A percentile compares a stretch with the other conserved stretches of the same genome.
Conservation (phyloP, 2,113 vertebrate genomes). For the Merops nubicus region DNA sequence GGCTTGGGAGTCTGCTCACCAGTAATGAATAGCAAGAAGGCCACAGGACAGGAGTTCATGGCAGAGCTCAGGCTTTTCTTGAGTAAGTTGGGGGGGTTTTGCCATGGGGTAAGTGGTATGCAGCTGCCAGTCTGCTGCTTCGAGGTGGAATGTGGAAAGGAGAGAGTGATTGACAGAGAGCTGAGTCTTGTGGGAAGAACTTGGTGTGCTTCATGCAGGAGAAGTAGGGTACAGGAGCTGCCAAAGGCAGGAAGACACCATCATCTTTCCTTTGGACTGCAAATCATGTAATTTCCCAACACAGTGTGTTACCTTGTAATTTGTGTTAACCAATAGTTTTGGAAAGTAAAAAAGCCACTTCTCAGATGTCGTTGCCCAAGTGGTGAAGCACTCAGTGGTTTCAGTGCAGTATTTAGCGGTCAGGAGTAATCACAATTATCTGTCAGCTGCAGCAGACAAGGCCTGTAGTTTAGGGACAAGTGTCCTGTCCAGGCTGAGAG, state of each 20-base stretch:
- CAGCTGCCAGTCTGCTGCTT: not conserved
- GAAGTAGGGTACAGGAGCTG: not conserved
- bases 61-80: not conserved
- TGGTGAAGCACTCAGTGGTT: not conserved
- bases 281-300: not conserved
- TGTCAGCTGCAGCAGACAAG: not conserved
- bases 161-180: not conserved
- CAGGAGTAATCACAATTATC: not conserved
- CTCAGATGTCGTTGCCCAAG: not conserved
- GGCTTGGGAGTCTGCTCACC: not conserved
- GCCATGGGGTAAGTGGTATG: not conserved
- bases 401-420: not conserved
- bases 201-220: not conserved
- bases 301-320: not conserved
- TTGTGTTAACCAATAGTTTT: not conserved
- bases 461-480: not conserved
- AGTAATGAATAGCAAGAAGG: not conserved
- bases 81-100: not conserved
- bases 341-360: not conserved
- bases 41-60: fast-evolving
- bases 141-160: not conserved
- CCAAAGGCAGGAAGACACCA: not conserved
- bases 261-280: not conserved
- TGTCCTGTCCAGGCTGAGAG: not conserved
- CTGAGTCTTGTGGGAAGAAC: not conserved